Evolutionary conservation across 2,888 invertebrate genomes (phyloP).

Genomic region (Hybos culiciformis): DNA sequence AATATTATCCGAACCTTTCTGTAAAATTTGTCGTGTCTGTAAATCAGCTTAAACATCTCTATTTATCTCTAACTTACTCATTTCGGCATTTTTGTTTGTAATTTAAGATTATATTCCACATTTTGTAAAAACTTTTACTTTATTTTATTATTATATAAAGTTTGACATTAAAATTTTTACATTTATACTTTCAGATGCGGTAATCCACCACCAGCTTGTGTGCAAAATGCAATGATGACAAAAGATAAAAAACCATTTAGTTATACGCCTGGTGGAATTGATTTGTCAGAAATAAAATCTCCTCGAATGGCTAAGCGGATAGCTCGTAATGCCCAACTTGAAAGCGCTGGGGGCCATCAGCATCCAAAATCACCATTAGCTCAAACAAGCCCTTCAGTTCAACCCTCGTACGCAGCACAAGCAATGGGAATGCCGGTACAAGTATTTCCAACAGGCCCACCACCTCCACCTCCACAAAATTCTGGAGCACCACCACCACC

Average conservation of each 20-base stretch:
- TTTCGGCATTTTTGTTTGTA: too few relatives aligned
- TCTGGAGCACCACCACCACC: constrained; percentile 38
- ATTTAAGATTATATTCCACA: too few relatives aligned
- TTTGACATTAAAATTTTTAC: too few relatives aligned
- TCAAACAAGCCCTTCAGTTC: constrained; percentile 25
- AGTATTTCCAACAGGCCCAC: constrained; percentile 42
- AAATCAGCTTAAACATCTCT: too few relatives aligned
- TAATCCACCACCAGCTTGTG: constrained; percentile 81
- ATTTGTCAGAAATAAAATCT: constrained; percentile 77
- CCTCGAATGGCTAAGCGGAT: constrained; percentile 75
- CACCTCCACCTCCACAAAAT: constrained; percentile 27
- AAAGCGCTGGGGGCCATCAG: constrained; percentile 48
- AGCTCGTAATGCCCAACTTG: constrained; percentile 53
- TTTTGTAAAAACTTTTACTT: too few relatives aligned
- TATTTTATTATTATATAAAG: too few relatives aligned
- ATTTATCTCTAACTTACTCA: too few relatives aligned
- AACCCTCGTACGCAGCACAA: constrained; percentile 35
- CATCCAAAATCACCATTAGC: constrained; percentile 39
- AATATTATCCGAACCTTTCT: too few relatives aligned
- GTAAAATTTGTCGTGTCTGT: too few relatives aligned
- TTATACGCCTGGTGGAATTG: constrained; percentile 88
- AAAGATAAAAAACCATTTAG: constrained; percentile 94
- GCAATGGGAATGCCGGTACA: constrained; percentile 51
- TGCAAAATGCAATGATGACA: constrained; percentile 88
- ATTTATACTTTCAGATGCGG: too few relatives aligned